These are phyloP conservation scores for Cheiracanthium punctorium DNA, from an alignment of 2,888 invertebrate genomes.

Conservation along the genomic window DNA sequence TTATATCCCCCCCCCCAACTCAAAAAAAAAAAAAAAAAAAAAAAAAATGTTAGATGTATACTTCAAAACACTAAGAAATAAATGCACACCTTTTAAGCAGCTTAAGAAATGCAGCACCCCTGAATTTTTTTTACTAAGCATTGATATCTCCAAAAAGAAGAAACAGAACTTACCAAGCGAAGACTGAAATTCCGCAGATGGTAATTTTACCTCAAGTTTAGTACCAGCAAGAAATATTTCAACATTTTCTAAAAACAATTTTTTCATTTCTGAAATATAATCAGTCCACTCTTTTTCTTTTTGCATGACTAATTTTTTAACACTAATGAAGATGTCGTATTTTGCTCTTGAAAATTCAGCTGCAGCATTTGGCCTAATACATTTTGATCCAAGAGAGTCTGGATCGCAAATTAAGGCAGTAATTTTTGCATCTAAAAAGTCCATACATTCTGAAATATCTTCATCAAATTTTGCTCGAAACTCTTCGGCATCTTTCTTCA, in stretches of 20 bases:
- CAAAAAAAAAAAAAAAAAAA: neutral
- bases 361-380: constrained; percentile 5
- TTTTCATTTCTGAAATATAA: constrained; percentile 19
- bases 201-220: constrained; percentile 36
- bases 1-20: neutral
- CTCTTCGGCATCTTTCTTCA: constrained; percentile 25
- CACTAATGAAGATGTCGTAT: constrained; percentile 14
- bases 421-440: constrained; percentile 22
- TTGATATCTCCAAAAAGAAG: neutral
- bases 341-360: constrained; percentile 48
- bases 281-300: constrained; percentile 8
- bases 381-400: constrained; percentile 8
- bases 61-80: neutral
- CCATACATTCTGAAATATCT: neutral
- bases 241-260: constrained; percentile 36
- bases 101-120: neutral
- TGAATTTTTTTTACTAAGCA: neutral
- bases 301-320: constrained; percentile 9
- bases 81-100: neutral
- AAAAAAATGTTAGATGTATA: neutral
- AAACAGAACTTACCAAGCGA: neutral
- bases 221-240: constrained; percentile 47
- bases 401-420: constrained; percentile 26
- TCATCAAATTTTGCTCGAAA: constrained; percentile 32
- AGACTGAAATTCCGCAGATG: neutral